Evolutionary conservation across 2,113 vertebrate species (phyloP).

Genomic region (Oceanodroma tethys): DNA sequence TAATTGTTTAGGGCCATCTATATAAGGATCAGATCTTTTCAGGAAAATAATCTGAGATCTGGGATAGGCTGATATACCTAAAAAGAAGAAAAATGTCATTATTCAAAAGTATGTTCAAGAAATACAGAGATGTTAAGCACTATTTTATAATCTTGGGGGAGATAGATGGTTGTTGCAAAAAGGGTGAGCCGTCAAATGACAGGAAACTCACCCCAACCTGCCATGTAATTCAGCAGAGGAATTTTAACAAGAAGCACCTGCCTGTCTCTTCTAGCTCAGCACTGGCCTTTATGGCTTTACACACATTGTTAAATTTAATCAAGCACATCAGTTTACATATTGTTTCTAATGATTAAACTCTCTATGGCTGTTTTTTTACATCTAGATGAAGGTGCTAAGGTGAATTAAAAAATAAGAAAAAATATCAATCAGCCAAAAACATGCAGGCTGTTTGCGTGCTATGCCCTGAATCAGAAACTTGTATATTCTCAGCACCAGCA

Average conservation of each 20-base stretch:
- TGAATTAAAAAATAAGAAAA: background rate
- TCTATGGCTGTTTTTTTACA: background rate
- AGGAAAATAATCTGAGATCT: background rate
- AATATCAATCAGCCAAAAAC: background rate
- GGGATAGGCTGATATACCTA: background rate
- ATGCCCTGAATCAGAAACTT: background rate
- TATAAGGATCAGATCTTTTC: background rate
- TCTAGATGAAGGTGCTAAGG: background rate
- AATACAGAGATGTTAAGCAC: background rate
- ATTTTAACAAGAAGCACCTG: slow-evolving; percentile 64
- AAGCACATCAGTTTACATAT: slow-evolving; percentile 19
- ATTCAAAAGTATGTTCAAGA: rapidly evolving
- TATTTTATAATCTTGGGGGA: background rate
- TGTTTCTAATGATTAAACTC: background rate
- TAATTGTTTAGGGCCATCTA: background rate
- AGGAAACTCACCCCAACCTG: slow-evolving; percentile 21
- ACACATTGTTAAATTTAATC: slow-evolving; percentile 32
- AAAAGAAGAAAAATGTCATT: background rate
- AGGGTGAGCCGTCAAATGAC: background rate
- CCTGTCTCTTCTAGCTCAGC: background rate
- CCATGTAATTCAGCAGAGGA: background rate
- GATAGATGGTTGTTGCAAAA: background rate
- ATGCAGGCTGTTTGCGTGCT: rapidly evolving
- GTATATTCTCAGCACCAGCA: background rate
- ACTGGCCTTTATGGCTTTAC: background rate